phyloP scores from a whole-genome alignment of 35 echinoderm and acorn worm genomes.

The Eucidaris tribuloides region DNA sequence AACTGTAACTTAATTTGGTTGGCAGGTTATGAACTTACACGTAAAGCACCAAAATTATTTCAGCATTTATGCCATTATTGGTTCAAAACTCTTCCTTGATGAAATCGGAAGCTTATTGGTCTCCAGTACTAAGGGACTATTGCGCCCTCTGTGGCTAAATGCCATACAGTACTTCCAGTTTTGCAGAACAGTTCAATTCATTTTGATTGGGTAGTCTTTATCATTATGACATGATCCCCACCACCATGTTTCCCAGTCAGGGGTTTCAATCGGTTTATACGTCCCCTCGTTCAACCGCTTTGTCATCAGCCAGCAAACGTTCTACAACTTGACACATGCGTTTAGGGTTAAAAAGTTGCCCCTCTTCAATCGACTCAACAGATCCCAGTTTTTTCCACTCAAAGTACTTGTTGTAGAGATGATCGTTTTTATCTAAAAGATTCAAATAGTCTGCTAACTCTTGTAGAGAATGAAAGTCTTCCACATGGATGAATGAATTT shows the following conservation, averaged over 20 bases:
- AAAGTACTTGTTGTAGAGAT: slow-evolving; percentile 55
- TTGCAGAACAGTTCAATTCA: no score
- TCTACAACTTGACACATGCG: slow-evolving; percentile 8
- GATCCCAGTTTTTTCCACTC: slow-evolving; percentile 53
- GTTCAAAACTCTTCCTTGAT: no score
- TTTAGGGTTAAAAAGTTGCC: neutral
- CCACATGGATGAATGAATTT: slow-evolving; percentile 64
- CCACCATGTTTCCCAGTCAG: slow-evolving; percentile 5
- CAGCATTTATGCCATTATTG: no score
- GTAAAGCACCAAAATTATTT: no score
- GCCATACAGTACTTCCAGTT: no score
- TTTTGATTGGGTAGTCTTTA: neutral
- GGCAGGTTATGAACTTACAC: no score
- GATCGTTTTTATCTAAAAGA: slow-evolving; percentile 29
- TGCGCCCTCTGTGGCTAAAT: no score
- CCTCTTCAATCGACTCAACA: neutral
- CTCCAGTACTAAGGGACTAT: no score
- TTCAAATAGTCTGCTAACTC: slow-evolving; percentile 33
- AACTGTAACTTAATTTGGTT: no score
- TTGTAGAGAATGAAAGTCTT: slow-evolving; percentile 37
- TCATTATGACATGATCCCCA: neutral
- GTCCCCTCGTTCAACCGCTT: neutral
- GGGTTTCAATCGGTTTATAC: neutral
- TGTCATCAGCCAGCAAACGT: neutral
- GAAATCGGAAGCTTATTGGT: no score